Evolutionary conservation across 2,888 invertebrate species (phyloP).

Genomic region (Drosophila helvetica): DNA sequence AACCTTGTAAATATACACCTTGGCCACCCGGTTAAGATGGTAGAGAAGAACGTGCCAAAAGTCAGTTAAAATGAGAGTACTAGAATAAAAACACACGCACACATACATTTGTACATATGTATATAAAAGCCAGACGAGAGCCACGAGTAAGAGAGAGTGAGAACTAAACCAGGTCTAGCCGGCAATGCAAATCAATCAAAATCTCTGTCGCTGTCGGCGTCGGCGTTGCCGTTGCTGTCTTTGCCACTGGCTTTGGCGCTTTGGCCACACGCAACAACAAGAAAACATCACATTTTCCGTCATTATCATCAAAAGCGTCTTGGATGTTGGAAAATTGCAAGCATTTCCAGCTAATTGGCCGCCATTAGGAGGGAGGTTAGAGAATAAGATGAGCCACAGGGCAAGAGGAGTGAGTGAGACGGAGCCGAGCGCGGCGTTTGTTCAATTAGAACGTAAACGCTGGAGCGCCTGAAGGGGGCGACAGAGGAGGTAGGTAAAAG

Average conservation of each 20-base stretch:
- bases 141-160: conserved; percentile 13
- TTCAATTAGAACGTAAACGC: conserved; percentile 69
- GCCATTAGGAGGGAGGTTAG: conserved; percentile 31
- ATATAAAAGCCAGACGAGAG: conserved; percentile 24
- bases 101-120: conserved; percentile 3
- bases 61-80: conserved; percentile 20
- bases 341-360: conserved; percentile 70
- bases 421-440: conserved; percentile 38
- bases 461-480: conserved; percentile 10
- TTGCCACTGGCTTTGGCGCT: conserved; percentile 13
- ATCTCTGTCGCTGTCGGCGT: no score
- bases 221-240: conserved; percentile 2
- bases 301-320: conserved; percentile 42
- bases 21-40: conserved; percentile 43
- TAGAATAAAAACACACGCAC: background rate
- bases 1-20: conserved; percentile 3
- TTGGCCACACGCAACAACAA: conserved; percentile 22
- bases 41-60: conserved; percentile 46
- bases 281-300: conserved; percentile 32
- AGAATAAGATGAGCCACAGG: background rate
- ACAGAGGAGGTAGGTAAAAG: background rate
- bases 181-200: conserved; percentile 68
- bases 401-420: background rate
- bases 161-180: conserved; percentile 56
- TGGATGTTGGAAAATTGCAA: conserved; percentile 63